Evolutionary conservation across 2,113 vertebrate species (phyloP).

Genomic region (Crypturellus undulatus): DNA sequence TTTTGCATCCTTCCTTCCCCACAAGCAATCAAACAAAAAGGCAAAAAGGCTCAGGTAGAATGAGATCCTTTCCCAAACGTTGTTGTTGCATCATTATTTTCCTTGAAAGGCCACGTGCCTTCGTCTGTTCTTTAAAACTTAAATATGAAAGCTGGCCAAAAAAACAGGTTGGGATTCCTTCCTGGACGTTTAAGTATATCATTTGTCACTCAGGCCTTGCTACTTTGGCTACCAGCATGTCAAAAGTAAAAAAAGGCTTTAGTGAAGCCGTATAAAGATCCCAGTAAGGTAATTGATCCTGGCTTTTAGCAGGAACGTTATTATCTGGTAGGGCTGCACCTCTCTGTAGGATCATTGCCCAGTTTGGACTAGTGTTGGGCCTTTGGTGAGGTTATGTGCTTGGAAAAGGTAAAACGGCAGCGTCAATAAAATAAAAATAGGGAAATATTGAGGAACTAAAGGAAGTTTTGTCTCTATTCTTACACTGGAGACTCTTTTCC

Average conservation of each 20-base stretch:
- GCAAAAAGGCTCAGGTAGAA: not conserved
- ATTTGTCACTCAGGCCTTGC: conserved; percentile 16
- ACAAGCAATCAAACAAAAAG: not conserved
- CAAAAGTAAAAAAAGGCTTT: not conserved
- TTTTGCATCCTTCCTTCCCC: not conserved
- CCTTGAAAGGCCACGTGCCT: not conserved
- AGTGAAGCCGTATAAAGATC: not conserved
- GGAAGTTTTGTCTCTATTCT: not conserved
- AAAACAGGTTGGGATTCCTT: not conserved
- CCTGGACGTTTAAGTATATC: not conserved
- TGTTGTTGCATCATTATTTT: not conserved
- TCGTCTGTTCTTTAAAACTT: not conserved
- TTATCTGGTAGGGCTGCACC: not conserved
- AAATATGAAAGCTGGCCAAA: not conserved
- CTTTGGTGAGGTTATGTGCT: not conserved
- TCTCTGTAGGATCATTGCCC: not conserved
- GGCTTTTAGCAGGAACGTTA: not conserved
- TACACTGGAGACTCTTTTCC: not conserved
- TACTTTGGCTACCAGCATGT: conserved; percentile 5
- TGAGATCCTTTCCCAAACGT: not conserved
- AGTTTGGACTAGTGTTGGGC: not conserved
- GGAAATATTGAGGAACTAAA: not conserved
- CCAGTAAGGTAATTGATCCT: rapidly evolving
- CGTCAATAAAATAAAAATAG: not conserved
- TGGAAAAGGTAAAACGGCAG: not conserved